Conservation (phyloP, 2,797 vertebrate genomes). For the Sebastes vulpes region DNA sequence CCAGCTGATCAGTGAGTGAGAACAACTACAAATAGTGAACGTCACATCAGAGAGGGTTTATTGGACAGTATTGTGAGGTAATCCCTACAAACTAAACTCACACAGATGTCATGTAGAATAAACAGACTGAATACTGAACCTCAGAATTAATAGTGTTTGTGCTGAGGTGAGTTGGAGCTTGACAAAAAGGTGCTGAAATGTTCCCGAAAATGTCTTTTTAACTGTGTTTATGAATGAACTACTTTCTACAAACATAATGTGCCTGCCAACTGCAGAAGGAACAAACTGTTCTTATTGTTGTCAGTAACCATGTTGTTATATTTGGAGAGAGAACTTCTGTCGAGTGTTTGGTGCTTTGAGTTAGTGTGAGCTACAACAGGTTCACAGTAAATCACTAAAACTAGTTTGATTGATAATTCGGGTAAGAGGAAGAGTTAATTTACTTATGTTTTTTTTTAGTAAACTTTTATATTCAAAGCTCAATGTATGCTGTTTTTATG, state of each 20-base stretch:
- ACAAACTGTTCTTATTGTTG: not conserved
- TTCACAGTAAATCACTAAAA: not conserved
- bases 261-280: not conserved
- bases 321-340: not conserved
- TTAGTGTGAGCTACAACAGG: not conserved
- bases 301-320: not conserved
- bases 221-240: not conserved
- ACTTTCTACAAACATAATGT: not conserved
- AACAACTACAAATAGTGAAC: not conserved
- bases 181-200: constrained; percentile 12
- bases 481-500: not conserved
- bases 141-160: not conserved
- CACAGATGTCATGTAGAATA: not conserved
- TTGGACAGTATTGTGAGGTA: not conserved
- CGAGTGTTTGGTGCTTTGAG: not conserved
- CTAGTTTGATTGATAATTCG: fast-evolving
- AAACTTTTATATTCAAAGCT: not conserved
- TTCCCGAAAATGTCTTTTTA: not conserved
- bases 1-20: not conserved
- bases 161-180: not conserved
- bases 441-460: not conserved
- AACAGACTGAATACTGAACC: not conserved
- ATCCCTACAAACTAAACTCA: not conserved
- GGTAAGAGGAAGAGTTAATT: no score
- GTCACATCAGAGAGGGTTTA: not conserved